These are phyloP conservation scores for Otolemur garnettii DNA, from an alignment of 2,113 vertebrate genomes.

Conservation along the genomic window DNA sequence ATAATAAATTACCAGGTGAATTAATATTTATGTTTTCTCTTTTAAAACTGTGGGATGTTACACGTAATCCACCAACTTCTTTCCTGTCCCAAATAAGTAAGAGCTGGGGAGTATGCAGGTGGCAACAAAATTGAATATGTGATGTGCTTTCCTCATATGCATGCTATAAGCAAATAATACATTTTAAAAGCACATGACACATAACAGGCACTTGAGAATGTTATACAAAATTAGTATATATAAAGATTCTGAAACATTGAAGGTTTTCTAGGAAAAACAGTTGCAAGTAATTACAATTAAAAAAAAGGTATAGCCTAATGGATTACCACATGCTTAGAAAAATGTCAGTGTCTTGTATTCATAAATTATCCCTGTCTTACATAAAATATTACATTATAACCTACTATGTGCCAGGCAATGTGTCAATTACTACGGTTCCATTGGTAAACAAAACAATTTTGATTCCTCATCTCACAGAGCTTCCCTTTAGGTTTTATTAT, in stretches of 20 bases:
- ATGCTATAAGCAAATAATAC: neutral
- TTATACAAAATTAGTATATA: neutral
- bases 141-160: neutral
- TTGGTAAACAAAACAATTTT: neutral
- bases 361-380: neutral
- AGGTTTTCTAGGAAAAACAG: neutral
- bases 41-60: too few species aligned
- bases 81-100: too few species aligned
- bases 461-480: neutral
- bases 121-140: neutral
- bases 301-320: neutral
- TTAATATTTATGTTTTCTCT: too few species aligned
- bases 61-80: too few species aligned
- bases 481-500: neutral
- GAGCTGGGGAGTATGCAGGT: too few species aligned
- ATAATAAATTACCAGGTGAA: too few species aligned
- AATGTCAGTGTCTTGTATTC: neutral
- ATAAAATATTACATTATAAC: neutral
- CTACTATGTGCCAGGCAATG: neutral
- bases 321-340: neutral
- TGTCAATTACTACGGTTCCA: neutral
- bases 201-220: neutral
- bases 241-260: neutral
- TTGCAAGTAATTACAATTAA: neutral
- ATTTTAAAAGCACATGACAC: neutral